phyloP scores from a whole-genome alignment of 2,797 vertebrate species.

The Anabacerthia variegaticeps region DNA sequence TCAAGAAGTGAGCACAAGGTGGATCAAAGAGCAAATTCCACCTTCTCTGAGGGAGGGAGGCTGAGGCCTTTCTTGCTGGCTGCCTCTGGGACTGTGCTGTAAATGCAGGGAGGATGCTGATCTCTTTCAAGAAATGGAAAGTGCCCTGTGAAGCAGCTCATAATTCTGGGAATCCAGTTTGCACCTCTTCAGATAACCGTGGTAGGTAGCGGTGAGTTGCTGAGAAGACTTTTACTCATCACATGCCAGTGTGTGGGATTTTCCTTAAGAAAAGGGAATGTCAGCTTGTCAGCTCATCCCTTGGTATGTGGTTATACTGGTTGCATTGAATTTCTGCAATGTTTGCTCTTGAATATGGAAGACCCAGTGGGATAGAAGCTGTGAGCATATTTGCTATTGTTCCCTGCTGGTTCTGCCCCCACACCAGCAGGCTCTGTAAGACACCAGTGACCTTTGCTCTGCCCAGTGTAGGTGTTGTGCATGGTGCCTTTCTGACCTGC shows the following conservation, averaged over 20 bases:
- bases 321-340: background rate
- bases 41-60: background rate
- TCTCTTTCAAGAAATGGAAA: background rate
- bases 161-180: background rate
- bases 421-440: background rate
- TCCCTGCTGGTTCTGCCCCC: background rate
- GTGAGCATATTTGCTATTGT: background rate
- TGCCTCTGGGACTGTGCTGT: background rate
- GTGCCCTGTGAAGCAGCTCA: background rate
- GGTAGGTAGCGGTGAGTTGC: background rate
- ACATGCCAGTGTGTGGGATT: constrained; percentile 6
- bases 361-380: background rate
- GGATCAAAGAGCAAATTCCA: background rate
- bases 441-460: background rate
- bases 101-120: background rate
- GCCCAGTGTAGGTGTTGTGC: background rate
- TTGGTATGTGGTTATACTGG: constrained; percentile 13
- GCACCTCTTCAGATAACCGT: background rate
- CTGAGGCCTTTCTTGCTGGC: background rate
- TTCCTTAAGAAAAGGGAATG: background rate
- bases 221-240: background rate
- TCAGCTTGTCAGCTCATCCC: constrained; percentile 12
- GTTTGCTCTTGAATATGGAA: constrained; percentile 26
- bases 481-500: background rate
- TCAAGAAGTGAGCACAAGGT: background rate